Evolutionary conservation across 2,888 invertebrate genomes (phyloP).

Genomic region (Drosophila cracens): DNA sequence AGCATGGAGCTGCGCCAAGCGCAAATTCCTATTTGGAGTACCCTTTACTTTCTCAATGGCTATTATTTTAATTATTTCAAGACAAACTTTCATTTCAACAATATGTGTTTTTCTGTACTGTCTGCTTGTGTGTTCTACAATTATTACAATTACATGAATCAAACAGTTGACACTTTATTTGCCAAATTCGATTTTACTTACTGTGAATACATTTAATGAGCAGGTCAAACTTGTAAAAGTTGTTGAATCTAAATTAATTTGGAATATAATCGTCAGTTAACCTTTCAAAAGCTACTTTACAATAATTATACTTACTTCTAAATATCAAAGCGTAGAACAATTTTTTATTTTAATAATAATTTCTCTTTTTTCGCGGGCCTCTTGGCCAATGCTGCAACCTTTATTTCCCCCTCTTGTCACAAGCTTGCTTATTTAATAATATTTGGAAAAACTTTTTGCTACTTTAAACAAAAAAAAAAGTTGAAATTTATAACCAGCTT

Average conservation of each 20-base stretch:
- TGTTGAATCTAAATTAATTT: background rate
- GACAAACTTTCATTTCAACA: constrained; percentile 24
- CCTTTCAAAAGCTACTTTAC: background rate
- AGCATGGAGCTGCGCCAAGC: constrained; percentile 33
- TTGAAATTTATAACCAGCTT: constrained; percentile 55
- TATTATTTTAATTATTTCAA: constrained; percentile 59
- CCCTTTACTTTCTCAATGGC: constrained; percentile 33
- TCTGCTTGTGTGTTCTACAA: background rate
- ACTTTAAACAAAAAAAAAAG: constrained; percentile 36
- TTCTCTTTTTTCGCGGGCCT: background rate
- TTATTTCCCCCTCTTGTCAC: constrained; percentile 19
- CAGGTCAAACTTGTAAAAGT: background rate
- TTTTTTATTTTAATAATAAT: constrained; percentile 13
- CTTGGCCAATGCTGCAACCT: constrained; percentile 11
- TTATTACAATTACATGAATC: background rate
- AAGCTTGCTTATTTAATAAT: constrained; percentile 60
- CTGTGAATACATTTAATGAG: too few relatives aligned
- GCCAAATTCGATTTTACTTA: background rate
- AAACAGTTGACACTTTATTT: background rate
- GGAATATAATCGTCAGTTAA: background rate
- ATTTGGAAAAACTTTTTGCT: constrained; percentile 58
- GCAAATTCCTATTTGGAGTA: constrained; percentile 30
- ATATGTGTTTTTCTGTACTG: background rate
- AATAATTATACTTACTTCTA: background rate
- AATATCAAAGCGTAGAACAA: constrained; percentile 11